phyloP scores from a whole-genome alignment of 2,797 vertebrate genomes.

The Paguma larvata region DNA sequence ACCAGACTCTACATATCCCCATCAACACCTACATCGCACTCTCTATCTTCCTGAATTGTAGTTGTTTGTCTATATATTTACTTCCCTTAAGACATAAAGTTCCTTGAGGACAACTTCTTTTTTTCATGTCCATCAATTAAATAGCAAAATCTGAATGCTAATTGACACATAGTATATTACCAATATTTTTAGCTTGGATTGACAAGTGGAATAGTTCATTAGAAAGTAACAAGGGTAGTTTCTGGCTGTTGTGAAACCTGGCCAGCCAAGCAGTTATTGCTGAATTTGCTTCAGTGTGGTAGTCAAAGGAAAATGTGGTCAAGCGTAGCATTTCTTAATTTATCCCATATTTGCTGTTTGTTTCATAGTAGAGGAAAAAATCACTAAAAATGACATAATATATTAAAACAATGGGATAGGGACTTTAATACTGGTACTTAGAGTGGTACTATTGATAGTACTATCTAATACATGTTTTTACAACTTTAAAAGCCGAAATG shows the following conservation, averaged over 20 bases:
- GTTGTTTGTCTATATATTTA: neutral
- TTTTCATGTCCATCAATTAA: neutral
- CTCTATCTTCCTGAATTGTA: neutral
- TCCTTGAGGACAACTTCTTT: neutral
- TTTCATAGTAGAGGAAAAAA: constrained; percentile 25
- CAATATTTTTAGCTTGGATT: constrained; percentile 1
- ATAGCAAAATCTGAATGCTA: neutral
- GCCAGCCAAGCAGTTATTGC: neutral
- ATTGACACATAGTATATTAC: neutral
- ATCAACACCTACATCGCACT: neutral
- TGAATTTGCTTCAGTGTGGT: neutral
- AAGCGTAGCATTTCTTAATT: constrained; percentile 9
- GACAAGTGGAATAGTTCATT: neutral
- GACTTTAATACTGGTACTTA: constrained; percentile 23
- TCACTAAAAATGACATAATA: neutral
- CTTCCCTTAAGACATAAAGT: neutral
- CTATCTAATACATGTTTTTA: neutral
- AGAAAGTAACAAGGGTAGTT: neutral
- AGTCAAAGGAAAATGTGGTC: constrained; percentile 14
- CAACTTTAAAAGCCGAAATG: neutral
- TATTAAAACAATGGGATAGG: neutral
- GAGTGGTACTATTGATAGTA: neutral
- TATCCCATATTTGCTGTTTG: constrained; percentile 21
- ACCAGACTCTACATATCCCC: neutral
- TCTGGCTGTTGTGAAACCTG: neutral